Evolutionary conservation across 2,797 vertebrate genomes (phyloP), one percentile per base, ranked within the genome.

Genomic region (Squalus acanthias): DNA sequence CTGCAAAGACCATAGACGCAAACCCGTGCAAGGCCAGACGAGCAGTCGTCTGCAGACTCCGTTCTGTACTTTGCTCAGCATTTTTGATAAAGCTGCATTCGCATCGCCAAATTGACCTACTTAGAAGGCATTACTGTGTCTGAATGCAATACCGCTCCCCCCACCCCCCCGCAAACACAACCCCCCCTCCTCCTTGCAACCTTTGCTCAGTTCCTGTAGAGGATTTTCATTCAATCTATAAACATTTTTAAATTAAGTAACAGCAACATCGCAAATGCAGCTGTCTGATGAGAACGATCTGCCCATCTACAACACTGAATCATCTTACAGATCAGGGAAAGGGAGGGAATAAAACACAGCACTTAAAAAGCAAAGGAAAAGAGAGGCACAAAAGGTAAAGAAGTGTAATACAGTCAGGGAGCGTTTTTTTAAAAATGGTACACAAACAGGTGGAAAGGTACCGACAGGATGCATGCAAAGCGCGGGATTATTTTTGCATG

Each of bases 181-280:
- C 72, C 72, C 26, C 6, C 50, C 22, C 85, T 2, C 24, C 24
- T 7, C 6, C 24, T 57, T 50, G 60, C 33, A n/a, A 33, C 29
- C 88, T 4, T 63, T 17, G 13, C 13, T 39, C 89, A 13, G 5
- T 7, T 65, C 89, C 89, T 22, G 60, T 22, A 9, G 33, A 92
- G 60, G 15, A 63, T 20, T 33, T 65, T 17, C 89, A 65, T n/a
- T 65, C 60, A n/a, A 65, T 92, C 89, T 17, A 65, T 65, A 92
- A 92, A 65, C 89, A 92, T 39, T 20, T 65, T 29, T 33, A 91
- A 91, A 91, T 91, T 91, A 60, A 91, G 88, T 17, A 57, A 91
- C 88, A 63, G 88, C 29, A 63, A 15, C 26, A 60, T 91, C 24
- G 13, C 53, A 17, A 91, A 17, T 1, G 26, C 0, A 60, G 57